Conservation (phyloP, 2,113 vertebrate genomes). For the Sisor rabdophorus region DNA sequence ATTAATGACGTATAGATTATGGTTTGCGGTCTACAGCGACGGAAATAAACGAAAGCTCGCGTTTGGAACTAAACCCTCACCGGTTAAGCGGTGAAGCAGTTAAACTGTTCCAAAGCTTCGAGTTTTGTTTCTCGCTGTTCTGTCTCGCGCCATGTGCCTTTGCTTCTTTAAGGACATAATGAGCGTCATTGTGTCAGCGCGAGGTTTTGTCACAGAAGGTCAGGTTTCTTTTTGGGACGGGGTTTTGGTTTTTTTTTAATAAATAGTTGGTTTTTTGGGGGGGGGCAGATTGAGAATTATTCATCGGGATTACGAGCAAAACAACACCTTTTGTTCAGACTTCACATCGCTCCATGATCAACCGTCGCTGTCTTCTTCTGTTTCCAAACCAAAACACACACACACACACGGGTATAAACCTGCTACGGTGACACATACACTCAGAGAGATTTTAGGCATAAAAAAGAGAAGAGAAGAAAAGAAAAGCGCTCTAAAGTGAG, state of each 20-base stretch:
- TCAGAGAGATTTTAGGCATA: not conserved
- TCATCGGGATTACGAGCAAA: conserved; percentile 45
- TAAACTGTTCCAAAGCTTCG: not conserved
- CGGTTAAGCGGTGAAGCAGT: not conserved
- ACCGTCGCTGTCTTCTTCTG: conserved; percentile 5
- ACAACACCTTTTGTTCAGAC: conserved; percentile 45
- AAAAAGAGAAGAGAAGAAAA: not conserved
- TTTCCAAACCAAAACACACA: conserved; percentile 15
- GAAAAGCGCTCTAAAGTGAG: conserved; percentile 8
- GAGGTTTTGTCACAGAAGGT: conserved; percentile 55
- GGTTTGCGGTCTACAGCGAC: too few species aligned
- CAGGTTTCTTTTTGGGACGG: conserved; percentile 23
- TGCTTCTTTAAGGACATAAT: conserved; percentile 17
- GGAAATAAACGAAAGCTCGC: not conserved
- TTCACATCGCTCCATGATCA: not conserved
- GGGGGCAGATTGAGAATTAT: conserved; percentile 40
- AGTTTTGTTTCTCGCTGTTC: not conserved
- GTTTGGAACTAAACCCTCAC: not conserved
- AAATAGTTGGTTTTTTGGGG: not conserved
- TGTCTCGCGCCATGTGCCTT: too few species aligned
- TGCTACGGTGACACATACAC: not conserved
- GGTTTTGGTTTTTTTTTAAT: not conserved
- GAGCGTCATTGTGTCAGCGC: conserved; percentile 41
- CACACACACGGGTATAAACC: not conserved
- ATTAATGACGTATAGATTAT: too few species aligned